Evolutionary conservation across 2,113 vertebrate species (phyloP).

Genomic region (Pterophyllum scalare): DNA sequence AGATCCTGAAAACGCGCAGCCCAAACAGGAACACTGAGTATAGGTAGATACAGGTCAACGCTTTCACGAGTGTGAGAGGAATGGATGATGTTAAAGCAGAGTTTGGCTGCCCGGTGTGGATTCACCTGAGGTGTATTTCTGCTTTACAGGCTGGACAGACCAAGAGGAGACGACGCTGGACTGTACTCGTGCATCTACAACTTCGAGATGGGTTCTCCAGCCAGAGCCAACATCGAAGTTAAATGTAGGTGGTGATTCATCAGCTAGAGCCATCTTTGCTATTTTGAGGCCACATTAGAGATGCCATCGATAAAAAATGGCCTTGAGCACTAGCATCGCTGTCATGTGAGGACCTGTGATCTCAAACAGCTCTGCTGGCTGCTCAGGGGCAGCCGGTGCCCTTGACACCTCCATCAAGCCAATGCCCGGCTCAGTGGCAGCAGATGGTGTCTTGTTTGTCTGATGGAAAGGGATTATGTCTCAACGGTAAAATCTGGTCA

Average conservation of each 20-base stretch:
- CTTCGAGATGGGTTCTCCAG: constrained; percentile 83
- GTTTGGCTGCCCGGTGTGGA: neutral
- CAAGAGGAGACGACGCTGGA: constrained; percentile 89
- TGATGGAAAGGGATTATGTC: constrained; percentile 77
- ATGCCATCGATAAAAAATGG: constrained; percentile 38
- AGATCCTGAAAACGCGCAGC: constrained; percentile 83
- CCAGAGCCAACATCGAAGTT: constrained; percentile 94
- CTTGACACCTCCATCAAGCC: constrained; percentile 73
- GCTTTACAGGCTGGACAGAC: constrained; percentile 86
- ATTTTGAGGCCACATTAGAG: constrained; percentile 29
- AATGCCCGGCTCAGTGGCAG: constrained; percentile 71
- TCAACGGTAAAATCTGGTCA: constrained; percentile 67
- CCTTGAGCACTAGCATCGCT: constrained; percentile 45
- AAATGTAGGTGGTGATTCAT: constrained; percentile 87
- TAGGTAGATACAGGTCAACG: constrained; percentile 74
- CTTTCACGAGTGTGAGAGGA: neutral
- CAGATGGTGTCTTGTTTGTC: constrained; percentile 84
- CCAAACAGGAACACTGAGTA: constrained; percentile 82
- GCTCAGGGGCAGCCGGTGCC: constrained; percentile 57
- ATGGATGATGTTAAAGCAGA: neutral
- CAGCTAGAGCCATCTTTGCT: neutral
- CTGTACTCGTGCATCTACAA: constrained; percentile 94
- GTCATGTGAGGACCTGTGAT: constrained; percentile 56
- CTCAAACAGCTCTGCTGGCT: constrained; percentile 41
- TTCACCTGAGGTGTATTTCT: constrained; percentile 62